These are phyloP conservation scores for Phylloscopus collybita DNA, from an alignment of 2,797 vertebrate genomes.

Conservation along the genomic window DNA sequence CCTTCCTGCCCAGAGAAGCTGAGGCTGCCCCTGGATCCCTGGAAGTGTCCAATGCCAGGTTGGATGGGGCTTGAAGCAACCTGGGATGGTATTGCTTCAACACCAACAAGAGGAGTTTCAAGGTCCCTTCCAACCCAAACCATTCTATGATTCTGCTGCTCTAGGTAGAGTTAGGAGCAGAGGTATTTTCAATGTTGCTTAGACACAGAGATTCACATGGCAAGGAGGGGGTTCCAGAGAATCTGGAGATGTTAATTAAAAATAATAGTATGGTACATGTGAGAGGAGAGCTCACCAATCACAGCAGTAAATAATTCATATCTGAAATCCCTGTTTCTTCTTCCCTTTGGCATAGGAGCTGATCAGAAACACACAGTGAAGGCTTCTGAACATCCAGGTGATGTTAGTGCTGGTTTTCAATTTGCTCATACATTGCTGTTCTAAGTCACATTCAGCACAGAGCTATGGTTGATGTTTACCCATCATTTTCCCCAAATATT, in stretches of 20 bases:
- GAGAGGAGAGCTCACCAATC: not conserved
- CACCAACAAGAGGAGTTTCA: no score
- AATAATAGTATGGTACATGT: fast-evolving
- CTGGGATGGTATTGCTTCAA: no score
- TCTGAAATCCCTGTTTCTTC: not conserved
- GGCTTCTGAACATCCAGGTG: not conserved
- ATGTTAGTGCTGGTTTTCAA: not conserved
- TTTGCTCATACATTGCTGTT: not conserved
- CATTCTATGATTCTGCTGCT: not conserved
- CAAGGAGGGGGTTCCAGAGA: not conserved
- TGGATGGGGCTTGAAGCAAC: fast-evolving
- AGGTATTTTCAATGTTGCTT: fast-evolving
- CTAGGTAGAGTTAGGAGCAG: not conserved
- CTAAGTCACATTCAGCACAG: not conserved
- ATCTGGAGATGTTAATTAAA: not conserved
- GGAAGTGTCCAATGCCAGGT: not conserved
- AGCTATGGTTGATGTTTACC: not conserved
- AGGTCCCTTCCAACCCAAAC: not conserved
- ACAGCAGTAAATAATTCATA: not conserved
- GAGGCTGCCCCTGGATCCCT: not conserved
- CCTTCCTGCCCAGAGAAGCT: not conserved
- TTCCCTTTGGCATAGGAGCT: not conserved
- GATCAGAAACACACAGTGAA: not conserved
- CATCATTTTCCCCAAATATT: not conserved
- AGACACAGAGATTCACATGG: not conserved